phyloP scores from a whole-genome alignment of 2,797 vertebrate genomes.

The Euphonia xanthogaster region DNA sequence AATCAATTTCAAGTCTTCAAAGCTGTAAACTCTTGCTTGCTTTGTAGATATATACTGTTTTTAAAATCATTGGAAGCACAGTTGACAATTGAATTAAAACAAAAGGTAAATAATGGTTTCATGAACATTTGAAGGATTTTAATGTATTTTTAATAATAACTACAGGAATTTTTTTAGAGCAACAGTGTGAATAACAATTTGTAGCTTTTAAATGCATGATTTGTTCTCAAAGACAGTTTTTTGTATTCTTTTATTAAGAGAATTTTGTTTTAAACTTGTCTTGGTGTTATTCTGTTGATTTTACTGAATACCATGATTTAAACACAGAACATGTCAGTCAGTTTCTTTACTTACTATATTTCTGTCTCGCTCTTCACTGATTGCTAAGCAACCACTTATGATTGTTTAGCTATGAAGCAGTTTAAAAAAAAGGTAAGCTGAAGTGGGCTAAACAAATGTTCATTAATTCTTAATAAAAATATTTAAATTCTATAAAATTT shows the following conservation, averaged over 20 bases:
- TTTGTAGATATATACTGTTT: constrained; percentile 59
- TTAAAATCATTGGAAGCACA: constrained; percentile 31
- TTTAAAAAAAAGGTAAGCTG: background rate
- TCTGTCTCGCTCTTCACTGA: constrained; percentile 49
- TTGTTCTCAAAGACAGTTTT: constrained; percentile 1
- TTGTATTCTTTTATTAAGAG: constrained; percentile 8
- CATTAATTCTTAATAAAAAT: constrained; percentile 17
- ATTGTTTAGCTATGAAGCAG: constrained; percentile 17
- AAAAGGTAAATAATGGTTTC: constrained; percentile 52
- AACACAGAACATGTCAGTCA: constrained; percentile 16
- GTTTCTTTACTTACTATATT: constrained; percentile 51
- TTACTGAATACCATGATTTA: constrained; percentile 43
- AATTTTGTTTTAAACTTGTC: constrained; percentile 22
- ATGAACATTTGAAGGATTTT: constrained; percentile 43
- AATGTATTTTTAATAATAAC: constrained; percentile 59
- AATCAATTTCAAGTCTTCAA: constrained; percentile 75
- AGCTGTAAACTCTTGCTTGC: constrained; percentile 47
- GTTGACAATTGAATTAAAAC: constrained; percentile 63
- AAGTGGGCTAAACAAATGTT: constrained; percentile 12
- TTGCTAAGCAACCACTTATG: constrained; percentile 63
- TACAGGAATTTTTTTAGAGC: background rate
- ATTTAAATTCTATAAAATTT: constrained; percentile 1
- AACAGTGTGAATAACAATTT: background rate
- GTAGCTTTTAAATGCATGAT: constrained; percentile 7
- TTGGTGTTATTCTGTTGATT: background rate